Conservation (phyloP, 2,888 invertebrate genomes). For the Eupsilia transversa region DNA sequence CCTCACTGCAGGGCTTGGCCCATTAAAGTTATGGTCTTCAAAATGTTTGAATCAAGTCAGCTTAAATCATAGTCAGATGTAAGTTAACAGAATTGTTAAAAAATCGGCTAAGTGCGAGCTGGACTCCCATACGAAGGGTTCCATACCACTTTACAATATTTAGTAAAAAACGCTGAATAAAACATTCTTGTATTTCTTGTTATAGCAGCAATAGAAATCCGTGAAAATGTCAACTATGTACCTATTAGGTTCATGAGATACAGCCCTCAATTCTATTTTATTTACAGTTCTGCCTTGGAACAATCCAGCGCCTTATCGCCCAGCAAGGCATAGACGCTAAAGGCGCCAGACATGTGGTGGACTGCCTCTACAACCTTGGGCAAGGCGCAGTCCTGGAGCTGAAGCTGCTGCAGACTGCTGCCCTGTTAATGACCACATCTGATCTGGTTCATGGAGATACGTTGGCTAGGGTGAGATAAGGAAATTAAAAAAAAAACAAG, state of each 20-base stretch:
- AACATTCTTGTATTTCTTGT: no score
- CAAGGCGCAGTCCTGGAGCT: slow-evolving; percentile 98
- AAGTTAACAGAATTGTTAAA: no score
- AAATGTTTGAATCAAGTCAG: no score
- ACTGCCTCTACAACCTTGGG: slow-evolving; percentile 98
- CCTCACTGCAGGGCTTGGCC: not conserved
- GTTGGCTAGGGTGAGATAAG: slow-evolving; percentile 94
- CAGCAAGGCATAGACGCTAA: slow-evolving; percentile 97
- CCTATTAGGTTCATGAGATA: no score
- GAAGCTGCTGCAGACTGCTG: slow-evolving; percentile 98
- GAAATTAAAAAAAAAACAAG: not conserved
- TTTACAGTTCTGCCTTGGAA: slow-evolving; percentile 96
- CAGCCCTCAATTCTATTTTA: no score
- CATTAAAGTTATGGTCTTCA: not conserved
- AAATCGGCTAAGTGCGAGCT: no score
- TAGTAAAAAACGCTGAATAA: no score
- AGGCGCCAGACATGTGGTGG: slow-evolving; percentile 97
- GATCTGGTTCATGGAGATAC: slow-evolving; percentile 98
- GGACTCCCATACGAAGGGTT: no score
- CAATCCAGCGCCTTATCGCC: slow-evolving; percentile 98
- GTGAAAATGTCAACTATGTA: no score
- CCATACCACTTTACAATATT: no score
- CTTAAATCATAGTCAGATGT: no score
- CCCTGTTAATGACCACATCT: slow-evolving; percentile 98
- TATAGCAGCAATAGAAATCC: no score